Conservation (phyloP, 2,113 vertebrate genomes). For the Rhea pennata region DNA sequence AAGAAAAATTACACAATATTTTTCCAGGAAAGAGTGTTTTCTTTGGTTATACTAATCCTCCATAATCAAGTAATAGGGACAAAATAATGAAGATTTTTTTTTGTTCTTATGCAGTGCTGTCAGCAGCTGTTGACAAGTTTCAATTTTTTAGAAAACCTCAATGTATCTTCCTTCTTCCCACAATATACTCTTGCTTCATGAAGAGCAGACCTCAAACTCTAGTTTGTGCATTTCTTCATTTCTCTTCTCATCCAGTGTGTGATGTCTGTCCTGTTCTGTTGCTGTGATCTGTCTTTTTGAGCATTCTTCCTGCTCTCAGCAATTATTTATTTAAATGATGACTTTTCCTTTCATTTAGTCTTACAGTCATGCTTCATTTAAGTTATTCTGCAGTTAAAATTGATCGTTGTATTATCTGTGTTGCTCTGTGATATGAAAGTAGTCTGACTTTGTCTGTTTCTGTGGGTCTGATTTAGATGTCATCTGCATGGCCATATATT, state of each 20-base stretch:
- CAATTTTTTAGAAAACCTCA: neutral
- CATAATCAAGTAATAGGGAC: neutral
- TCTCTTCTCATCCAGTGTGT: neutral
- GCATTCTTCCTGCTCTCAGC: neutral
- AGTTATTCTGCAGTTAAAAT: neutral
- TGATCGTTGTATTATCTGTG: neutral
- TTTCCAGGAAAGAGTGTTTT: neutral
- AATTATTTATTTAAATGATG: neutral
- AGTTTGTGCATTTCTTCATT: neutral
- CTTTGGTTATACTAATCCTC: neutral
- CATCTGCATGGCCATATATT: neutral
- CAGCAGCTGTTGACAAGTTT: neutral
- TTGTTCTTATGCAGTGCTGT: neutral
- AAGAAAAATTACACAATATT: neutral
- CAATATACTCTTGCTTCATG: neutral
- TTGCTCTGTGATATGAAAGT: neutral
- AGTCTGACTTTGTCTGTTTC: neutral
- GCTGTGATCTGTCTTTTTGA: neutral
- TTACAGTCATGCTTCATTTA: neutral
- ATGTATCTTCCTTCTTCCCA: neutral
- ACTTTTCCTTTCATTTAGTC: neutral
- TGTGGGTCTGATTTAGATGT: neutral
- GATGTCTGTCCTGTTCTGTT: neutral
- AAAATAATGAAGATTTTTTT: neutral
- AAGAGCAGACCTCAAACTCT: neutral